Conservation (phyloP, 2,797 vertebrate genomes). For the Enteromius thamalakanensis region DNA sequence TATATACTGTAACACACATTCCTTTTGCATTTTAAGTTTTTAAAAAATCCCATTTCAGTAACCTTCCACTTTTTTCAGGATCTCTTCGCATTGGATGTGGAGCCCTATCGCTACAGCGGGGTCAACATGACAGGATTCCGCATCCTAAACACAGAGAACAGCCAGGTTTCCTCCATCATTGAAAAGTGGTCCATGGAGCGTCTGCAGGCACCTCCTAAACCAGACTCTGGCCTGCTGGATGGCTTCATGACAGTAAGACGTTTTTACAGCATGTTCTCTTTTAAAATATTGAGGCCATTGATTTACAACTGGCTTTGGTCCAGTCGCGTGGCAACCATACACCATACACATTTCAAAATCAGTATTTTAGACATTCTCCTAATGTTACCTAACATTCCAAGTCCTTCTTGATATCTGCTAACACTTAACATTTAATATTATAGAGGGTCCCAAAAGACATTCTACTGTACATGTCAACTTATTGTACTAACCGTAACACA, state of each 20-base stretch:
- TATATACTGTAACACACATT: background rate
- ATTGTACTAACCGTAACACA: background rate
- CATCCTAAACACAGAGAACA: slow-evolving; percentile 87
- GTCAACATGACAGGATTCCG: slow-evolving; percentile 91
- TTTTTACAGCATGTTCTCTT: background rate
- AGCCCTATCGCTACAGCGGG: slow-evolving; percentile 87
- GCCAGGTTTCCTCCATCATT: slow-evolving; percentile 87
- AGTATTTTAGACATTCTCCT: background rate
- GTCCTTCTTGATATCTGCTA: background rate
- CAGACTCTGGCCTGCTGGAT: slow-evolving; percentile 88
- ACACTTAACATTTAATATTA: background rate
- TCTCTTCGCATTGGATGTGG: slow-evolving; percentile 87
- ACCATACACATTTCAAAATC: background rate
- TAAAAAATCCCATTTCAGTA: slow-evolving; percentile 37
- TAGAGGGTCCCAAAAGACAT: background rate
- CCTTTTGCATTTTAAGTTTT: slow-evolving; percentile 26
- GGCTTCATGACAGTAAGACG: slow-evolving; percentile 88
- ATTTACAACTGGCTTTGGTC: background rate
- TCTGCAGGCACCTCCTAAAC: slow-evolving; percentile 86
- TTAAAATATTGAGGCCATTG: background rate
- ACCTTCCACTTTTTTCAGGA: slow-evolving; percentile 72
- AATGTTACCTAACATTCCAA: background rate
- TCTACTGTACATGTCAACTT: background rate
- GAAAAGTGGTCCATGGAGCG: slow-evolving; percentile 92
- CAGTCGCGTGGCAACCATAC: background rate